A percentile compares a stretch with the other conserved stretches of the same genome.
These are phyloP conservation scores for Nibea coibor DNA, from an alignment of 2,113 vertebrate species.

Conservation along the genomic window DNA sequence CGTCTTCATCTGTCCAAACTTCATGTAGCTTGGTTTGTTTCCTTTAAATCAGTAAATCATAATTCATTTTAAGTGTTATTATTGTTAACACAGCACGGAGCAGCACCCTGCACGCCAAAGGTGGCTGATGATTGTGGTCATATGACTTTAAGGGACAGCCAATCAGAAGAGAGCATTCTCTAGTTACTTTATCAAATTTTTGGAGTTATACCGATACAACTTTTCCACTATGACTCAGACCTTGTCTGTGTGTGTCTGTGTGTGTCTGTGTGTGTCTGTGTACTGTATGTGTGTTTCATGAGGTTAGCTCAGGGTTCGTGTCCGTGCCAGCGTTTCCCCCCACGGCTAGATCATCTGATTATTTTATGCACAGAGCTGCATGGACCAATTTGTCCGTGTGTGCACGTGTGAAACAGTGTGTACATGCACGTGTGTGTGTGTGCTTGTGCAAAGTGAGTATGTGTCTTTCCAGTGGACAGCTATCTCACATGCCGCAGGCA, in stretches of 20 bases:
- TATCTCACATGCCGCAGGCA: constrained; percentile 63
- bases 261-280: not conserved
- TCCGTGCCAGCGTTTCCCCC: constrained; percentile 38
- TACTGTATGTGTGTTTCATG: constrained; percentile 28
- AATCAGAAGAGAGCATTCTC: not conserved
- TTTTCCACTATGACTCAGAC: not conserved
- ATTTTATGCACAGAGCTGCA: constrained; percentile 54
- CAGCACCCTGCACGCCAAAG: not conserved
- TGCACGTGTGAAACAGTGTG: constrained; percentile 44
- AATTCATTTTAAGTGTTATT: not conserved
- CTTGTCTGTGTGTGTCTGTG: not conserved
- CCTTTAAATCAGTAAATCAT: not conserved
- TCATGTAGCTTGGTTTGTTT: not conserved
- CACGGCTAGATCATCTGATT: constrained; percentile 63
- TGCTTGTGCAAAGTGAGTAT: constrained; percentile 31
- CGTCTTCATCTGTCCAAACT: not conserved
- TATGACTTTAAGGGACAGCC: not conserved
- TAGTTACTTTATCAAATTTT: too few species aligned
- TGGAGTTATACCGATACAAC: not conserved
- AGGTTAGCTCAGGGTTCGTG: constrained; percentile 43
- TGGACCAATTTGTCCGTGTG: constrained; percentile 55
- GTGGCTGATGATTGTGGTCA: not conserved
- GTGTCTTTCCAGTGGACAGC: constrained; percentile 55
- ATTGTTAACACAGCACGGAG: not conserved
- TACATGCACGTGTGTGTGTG: not conserved